These are phyloP conservation scores for Drosophila melanica DNA, from an alignment of 1,140 invertebrate species.

Conservation along the genomic window DNA sequence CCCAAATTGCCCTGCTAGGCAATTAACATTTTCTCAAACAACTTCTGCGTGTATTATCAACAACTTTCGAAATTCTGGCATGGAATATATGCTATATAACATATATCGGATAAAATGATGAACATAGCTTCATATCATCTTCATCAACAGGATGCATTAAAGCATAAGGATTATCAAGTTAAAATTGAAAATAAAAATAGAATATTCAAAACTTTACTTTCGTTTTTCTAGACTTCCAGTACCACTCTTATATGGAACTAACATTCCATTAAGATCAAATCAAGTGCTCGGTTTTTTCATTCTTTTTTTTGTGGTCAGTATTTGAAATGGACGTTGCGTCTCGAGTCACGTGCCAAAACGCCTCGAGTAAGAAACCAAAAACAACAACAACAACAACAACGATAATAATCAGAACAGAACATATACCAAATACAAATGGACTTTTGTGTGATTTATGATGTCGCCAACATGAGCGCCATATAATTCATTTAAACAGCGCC, in stretches of 20 bases:
- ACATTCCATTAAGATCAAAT: conserved; percentile 6
- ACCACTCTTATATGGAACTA: neutral
- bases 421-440: conserved; percentile 23
- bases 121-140: too few relatives aligned
- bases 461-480: conserved; percentile 27
- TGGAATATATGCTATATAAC: too few relatives aligned
- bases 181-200: too few relatives aligned
- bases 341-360: conserved; percentile 41
- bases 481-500: conserved; percentile 38
- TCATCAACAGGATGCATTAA: too few relatives aligned
- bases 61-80: too few relatives aligned
- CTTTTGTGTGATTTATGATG: conserved; percentile 45
- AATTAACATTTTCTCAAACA: too few relatives aligned
- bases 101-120: too few relatives aligned
- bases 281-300: neutral
- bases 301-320: neutral
- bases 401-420: neutral
- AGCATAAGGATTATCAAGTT: too few relatives aligned
- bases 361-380: conserved; percentile 8
- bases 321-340: neutral
- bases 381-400: neutral
- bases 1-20: too few relatives aligned
- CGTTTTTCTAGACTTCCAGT: neutral
- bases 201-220: too few relatives aligned
- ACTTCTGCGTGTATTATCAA: too few relatives aligned